Base-by-base conservation (phyloP, 2,113 vertebrate species). In the Oreochromis aureus region DNA sequence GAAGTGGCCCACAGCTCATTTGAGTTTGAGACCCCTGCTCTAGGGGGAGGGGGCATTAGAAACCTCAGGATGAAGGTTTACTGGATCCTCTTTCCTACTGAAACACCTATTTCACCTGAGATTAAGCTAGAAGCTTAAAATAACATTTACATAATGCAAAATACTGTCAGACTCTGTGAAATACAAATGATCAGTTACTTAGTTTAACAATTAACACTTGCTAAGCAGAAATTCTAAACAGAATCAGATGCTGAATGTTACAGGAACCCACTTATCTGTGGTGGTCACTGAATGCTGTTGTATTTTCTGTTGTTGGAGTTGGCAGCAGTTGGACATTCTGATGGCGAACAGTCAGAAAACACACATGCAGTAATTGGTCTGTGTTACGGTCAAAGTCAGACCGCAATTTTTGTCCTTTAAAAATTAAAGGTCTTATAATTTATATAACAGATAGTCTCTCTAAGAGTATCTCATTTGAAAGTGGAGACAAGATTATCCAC, bases 151-250 rank as follows among this genome's bases (percentile, higher is more conserved):
- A 11, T 54, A 54, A 54, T 54, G 3, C 53, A 54, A 54, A 54
- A 54, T 19, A 54, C 53, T 22, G 22, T 54, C 0, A 0, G 53
- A 54, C 53, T 24, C 53, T 11, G 10, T 54, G 53, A 22, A 54
- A 22, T 54, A 54, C 53, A 54, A 54, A 54, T 54, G n/a, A 54
- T 54, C 53, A 54, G 53, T 54, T 54, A 54, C 5, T 22, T 11
- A 11, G 53, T 54, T 22, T 10, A 54, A 54, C n/a, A 5, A 55
- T 55, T n/a, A 55, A 55, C 53, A 22, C 4, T 55, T 55, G 10
- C n/a, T 55, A 11, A 54, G 53, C 53, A 54, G 53, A 54, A 54
- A 54, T 54, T 54, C n/a, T 54, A 54, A 54, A 54, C 3, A 54
- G 5, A 22, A 22, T 54, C 53, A 54, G 51, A 53, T 11, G 53